Percentiles rank a stretch among this genome's conserved stretches.
These are phyloP conservation scores for Drosophila truncata DNA, from an alignment of 1,140 invertebrate genomes.

Conservation along the genomic window DNA sequence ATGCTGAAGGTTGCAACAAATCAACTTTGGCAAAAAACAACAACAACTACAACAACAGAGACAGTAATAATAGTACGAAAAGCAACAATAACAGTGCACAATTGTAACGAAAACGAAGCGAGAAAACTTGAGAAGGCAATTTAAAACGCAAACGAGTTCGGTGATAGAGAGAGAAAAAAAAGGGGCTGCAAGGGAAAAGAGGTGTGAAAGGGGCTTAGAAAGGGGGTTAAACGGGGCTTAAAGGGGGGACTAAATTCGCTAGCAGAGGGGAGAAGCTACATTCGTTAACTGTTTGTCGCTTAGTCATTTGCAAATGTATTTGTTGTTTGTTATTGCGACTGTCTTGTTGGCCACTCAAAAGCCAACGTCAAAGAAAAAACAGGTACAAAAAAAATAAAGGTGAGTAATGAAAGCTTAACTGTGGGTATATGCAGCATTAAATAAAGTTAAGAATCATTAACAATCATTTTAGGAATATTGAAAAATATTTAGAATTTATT, in stretches of 20 bases:
- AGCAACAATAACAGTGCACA: slow-evolving; percentile 63
- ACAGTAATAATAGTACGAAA: slow-evolving; percentile 47
- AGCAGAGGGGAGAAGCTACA: slow-evolving; percentile 12
- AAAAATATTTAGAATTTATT: neutral
- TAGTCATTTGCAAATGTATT: slow-evolving; percentile 39
- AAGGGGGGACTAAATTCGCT: neutral
- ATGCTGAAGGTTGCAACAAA: slow-evolving; percentile 76
- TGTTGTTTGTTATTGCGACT: slow-evolving; percentile 11
- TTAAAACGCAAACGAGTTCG: slow-evolving; percentile 48
- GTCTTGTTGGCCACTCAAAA: slow-evolving; percentile 31
- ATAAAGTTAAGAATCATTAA: neutral
- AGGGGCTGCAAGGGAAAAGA: neutral
- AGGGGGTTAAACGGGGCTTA: slow-evolving; percentile 4
- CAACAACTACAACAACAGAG: slow-evolving; percentile 11
- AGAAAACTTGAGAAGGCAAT: slow-evolving; percentile 59
- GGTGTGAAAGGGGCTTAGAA: slow-evolving; percentile 27
- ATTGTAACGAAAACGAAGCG: slow-evolving; percentile 57
- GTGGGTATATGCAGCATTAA: neutral
- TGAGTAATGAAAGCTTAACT: slow-evolving; percentile 1
- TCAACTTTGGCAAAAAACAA: slow-evolving; percentile 45
- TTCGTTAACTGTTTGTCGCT: slow-evolving; percentile 57
- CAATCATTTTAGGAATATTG: neutral
- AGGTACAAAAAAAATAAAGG: slow-evolving; percentile 12
- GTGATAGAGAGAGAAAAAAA: slow-evolving; percentile 5
- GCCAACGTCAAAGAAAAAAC: slow-evolving; percentile 29